phyloP scores from a whole-genome alignment of 2,888 invertebrate species.

The Macrophya annulata region DNA sequence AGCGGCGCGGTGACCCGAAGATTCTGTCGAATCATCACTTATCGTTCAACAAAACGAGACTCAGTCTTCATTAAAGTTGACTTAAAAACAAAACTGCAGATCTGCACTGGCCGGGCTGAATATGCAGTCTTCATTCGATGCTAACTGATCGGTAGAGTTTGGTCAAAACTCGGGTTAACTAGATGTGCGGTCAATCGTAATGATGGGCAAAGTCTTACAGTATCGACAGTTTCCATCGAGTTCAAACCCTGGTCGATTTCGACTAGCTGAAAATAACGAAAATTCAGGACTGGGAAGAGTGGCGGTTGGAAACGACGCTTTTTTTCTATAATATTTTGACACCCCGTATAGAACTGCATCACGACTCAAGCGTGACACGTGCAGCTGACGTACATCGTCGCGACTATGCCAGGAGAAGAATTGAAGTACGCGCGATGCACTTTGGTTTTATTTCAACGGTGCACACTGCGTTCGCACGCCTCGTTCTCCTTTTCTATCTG shows the following conservation, averaged over 20 bases:
- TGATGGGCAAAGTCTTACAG: background rate
- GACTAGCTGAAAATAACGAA: too few relatives aligned
- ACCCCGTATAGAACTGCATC: slow-evolving; percentile 9
- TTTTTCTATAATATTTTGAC: background rate
- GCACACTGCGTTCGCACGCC: slow-evolving; percentile 39
- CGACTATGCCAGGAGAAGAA: slow-evolving; percentile 12
- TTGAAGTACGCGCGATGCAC: slow-evolving; percentile 41
- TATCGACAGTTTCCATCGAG: background rate
- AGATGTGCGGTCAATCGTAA: background rate
- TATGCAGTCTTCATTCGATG: background rate
- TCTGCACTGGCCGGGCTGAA: background rate
- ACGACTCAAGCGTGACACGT: slow-evolving; percentile 43
- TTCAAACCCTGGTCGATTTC: background rate
- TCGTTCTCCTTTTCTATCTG: slow-evolving; percentile 11
- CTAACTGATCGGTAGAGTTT: background rate
- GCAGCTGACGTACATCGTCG: slow-evolving; percentile 46
- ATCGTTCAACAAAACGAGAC: slow-evolving; percentile 10
- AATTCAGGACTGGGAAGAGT: too few relatives aligned
- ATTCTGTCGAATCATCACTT: slow-evolving; percentile 65
- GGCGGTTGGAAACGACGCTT: too few relatives aligned
- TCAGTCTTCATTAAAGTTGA: slow-evolving; percentile 37
- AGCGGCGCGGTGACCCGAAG: slow-evolving; percentile 57
- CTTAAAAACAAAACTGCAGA: background rate
- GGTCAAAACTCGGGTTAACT: background rate
- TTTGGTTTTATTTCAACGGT: slow-evolving; percentile 37